Evolutionary conservation across 2,888 invertebrate genomes (phyloP).

Genomic region (Stenotaenia linearis): DNA sequence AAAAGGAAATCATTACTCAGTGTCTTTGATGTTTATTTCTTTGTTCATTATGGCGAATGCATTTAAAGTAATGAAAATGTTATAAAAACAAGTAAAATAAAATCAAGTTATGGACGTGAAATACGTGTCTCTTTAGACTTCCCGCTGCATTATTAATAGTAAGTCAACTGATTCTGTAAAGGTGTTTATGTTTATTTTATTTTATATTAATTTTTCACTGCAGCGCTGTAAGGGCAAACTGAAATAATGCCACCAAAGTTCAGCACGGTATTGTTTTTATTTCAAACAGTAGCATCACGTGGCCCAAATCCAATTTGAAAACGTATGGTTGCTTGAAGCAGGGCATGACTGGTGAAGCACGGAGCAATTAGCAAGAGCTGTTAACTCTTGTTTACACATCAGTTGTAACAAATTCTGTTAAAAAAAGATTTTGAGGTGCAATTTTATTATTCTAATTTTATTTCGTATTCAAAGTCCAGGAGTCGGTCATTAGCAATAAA

Average conservation of each 20-base stretch:
- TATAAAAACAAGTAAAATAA: no score
- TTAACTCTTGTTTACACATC: not conserved
- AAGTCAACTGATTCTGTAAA: no score
- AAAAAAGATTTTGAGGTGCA: not conserved
- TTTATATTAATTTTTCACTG: no score
- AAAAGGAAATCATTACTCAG: not conserved
- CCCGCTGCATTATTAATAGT: no score
- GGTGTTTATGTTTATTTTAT: no score
- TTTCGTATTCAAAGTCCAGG: no score
- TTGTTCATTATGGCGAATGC: no score
- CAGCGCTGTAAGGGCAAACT: no score
- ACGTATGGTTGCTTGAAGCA: not conserved
- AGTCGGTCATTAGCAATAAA: no score
- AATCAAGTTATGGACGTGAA: no score
- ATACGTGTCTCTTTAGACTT: no score
- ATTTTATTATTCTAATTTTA: not conserved
- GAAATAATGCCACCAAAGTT: not conserved
- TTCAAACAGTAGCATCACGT: not conserved
- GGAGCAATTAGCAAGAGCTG: not conserved
- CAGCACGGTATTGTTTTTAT: not conserved
- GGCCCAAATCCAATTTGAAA: not conserved
- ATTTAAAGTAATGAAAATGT: no score
- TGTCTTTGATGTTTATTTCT: not conserved
- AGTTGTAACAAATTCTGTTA: not conserved
- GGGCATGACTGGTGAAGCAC: not conserved